Evolutionary conservation across 2,797 vertebrate genomes (phyloP).

Genomic region (Paguma larvata): DNA sequence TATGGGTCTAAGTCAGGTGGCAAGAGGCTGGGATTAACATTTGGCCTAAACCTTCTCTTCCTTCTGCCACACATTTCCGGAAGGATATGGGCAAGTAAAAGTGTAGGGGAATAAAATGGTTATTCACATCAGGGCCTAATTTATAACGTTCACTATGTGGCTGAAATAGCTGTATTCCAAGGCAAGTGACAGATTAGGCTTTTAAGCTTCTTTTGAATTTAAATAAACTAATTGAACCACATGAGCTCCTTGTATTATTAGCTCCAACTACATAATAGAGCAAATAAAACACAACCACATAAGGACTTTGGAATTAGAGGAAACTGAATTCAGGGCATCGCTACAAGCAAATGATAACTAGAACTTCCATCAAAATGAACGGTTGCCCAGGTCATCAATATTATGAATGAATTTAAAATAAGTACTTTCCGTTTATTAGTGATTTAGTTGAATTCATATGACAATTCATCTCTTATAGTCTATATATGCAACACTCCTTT

Average conservation of each 20-base stretch:
- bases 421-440: constrained; percentile 25
- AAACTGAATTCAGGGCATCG: not conserved
- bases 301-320: constrained; percentile 19
- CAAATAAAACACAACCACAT: constrained; percentile 40
- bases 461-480: constrained; percentile 13
- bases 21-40: not conserved
- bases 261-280: constrained; percentile 37
- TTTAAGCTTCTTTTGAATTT: constrained; percentile 72
- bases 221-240: constrained; percentile 67
- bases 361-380: constrained; percentile 36
- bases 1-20: not conserved
- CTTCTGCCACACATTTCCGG: not conserved
- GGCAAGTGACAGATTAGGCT: constrained; percentile 57
- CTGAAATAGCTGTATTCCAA: constrained; percentile 12
- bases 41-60: not conserved
- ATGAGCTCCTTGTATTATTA: constrained; percentile 48
- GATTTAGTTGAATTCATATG: constrained; percentile 23
- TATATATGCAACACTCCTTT: not conserved
- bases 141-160: constrained; percentile 15
- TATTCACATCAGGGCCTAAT: constrained; percentile 49
- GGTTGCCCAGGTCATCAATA: not conserved
- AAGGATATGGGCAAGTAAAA: constrained; percentile 6
- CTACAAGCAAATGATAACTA: constrained; percentile 28
- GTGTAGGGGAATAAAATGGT: not conserved
- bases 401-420: not conserved